Evolutionary conservation across 1,140 invertebrate genomes (phyloP), one percentile per base, ranked within the genome.

Genomic region (Nasonia longicornis): DNA sequence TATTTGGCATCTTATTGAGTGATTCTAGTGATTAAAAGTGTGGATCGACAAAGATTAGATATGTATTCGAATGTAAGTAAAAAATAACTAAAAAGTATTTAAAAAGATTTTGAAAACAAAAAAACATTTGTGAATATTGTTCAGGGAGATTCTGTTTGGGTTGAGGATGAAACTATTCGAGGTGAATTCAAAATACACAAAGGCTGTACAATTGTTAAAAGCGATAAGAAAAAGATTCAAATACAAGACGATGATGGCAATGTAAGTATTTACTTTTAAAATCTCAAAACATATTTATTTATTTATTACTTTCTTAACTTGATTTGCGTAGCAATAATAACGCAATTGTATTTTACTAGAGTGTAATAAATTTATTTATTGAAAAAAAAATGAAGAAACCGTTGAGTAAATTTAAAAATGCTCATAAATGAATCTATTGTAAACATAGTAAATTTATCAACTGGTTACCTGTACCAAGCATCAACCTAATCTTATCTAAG

Each of bases 101-200:
- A 42, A 42, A 42, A 42, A 48, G 12, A 73, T 73, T 48, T 22
- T 73, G 22, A 48, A 73, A 73, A 16, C 3, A 70, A 12, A 35
- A 12, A 16, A 16, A 20, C 1, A 42, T 3, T 48, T 72, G 20
- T 35, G 48, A 78, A 42, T 63, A 38, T 66, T 77, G 31, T 11
- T 79, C 81, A 96, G 97, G 97, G 97, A 90, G 98, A 99, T 93
- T 97, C 98, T 93, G 98, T 99, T 91, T 99, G 98, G 98, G 96
- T 99, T 91, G 97, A 98, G 91, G 97, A 97, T 86, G 94, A 96
- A 84, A 95, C 95, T 63, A 95, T 95, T 82, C 93, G 94, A 78
- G 97, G 98, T 93, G 38, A 42, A 42, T 99, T 98, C 93, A 96
- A 97, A 91, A 97, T 98, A 87, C 97, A 97, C 69, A 98, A 99